phyloP scores from a whole-genome alignment of 2,113 vertebrate genomes.

The Sphaerodactylus townsendi region DNA sequence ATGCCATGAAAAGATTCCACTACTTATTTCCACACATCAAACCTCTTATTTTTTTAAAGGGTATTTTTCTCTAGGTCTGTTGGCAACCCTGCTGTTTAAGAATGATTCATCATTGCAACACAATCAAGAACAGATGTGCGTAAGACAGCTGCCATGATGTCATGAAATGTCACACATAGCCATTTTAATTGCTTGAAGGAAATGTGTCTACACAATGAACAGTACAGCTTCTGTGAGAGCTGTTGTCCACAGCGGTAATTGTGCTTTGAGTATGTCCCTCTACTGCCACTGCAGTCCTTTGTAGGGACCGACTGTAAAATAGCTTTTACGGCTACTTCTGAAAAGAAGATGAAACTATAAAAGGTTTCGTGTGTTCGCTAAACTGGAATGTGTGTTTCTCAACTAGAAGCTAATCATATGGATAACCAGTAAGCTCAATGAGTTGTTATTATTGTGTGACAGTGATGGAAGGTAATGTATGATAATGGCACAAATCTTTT shows the following conservation, averaged over 20 bases:
- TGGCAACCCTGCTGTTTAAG: neutral
- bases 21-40: no score
- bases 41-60: no score
- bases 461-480: neutral
- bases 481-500: neutral
- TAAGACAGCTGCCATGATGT: neutral
- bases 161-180: neutral
- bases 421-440: neutral
- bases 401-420: neutral
- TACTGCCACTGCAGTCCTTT: neutral
- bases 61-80: no score
- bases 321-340: neutral
- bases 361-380: neutral
- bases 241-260: neutral
- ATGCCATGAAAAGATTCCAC: no score
- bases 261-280: neutral
- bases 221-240: neutral
- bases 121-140: neutral
- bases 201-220: neutral
- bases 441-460: neutral
- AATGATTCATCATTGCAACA: neutral
- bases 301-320: neutral
- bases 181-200: neutral
- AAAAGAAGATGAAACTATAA: neutral
- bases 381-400: conserved; percentile 1